Evolutionary conservation across 2,888 invertebrate species (phyloP).

Genomic region (Macrophya annulata): DNA sequence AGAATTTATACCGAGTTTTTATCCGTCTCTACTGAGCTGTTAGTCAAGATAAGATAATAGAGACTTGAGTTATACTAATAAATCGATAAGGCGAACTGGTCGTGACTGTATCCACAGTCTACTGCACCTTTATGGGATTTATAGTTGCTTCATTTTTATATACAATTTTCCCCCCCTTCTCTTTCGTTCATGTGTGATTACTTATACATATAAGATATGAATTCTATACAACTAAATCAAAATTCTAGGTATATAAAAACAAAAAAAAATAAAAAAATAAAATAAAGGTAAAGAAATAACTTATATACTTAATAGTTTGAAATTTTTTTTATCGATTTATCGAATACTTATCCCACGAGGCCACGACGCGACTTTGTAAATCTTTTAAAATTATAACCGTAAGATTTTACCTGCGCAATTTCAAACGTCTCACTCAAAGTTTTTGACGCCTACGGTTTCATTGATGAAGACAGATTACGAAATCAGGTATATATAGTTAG

Average conservation of each 20-base stretch:
- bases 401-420: background rate
- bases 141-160: background rate
- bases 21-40: constrained; percentile 40
- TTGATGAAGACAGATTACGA: constrained; percentile 45
- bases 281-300: background rate
- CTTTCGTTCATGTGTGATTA: background rate
- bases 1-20: constrained; percentile 22
- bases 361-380: background rate
- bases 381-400: background rate
- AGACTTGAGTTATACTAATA: constrained; percentile 48
- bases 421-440: background rate
- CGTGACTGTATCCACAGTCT: background rate
- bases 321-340: background rate
- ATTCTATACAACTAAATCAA: background rate
- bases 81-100: constrained; percentile 51
- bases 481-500: background rate
- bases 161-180: background rate
- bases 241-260: background rate
- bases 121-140: constrained; percentile 20
- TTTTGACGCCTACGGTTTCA: constrained; percentile 12
- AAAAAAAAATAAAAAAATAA: background rate
- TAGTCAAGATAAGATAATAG: constrained; percentile 48
- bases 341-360: background rate
- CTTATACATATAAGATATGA: background rate
- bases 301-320: background rate